Evolutionary conservation across 1,140 invertebrate genomes (phyloP), one percentile per base, ranked within the genome.

Genomic region (Araneus ventricosus): DNA sequence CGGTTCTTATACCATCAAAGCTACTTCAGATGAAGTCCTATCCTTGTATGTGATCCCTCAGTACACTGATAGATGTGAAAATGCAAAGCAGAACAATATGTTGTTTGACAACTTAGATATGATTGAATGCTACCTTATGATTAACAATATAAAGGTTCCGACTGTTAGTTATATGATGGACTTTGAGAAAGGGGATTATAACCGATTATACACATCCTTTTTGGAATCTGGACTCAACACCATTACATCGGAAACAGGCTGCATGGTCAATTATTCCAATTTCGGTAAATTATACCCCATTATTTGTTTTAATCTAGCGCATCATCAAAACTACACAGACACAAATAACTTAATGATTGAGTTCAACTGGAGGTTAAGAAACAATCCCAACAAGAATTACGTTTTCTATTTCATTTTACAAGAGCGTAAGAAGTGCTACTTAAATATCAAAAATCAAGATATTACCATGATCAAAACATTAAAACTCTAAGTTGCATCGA

Each of bases 51-150:
- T 92, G 1, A 75, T 85, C 6, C 79, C 57, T 57, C 37, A 85
- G 57, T 92, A 86, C 37, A 41, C 37, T 20, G 82, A 86, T 45
- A 92, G 84, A 59, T 30, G 22, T 59, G 84, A 92, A 61, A 45
- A 45, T 10, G 5, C 6, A 8, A 45, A 45, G 0, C 8, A 45
- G 41, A 45, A 45, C 6, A 45, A 86, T 67, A 59, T 52, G 39
- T 10, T 75, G 24, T 92, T 85, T 17, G 90, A 92, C 37, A 41
- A 92, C 34, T 87, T 92, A 30, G 82, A 92, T 86, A 92, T 34
- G 59, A 86, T 45, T 22, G 63, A 80, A 80, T 52, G 75, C 3
- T 90, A 67, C 10, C n/a, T 90, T 0, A 90, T 59, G 75, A 90
- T 90, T 59, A 80, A 90, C 41, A 90, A 90, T 52, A n/a, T 45